These are phyloP conservation scores for Sebastes alutus DNA, from an alignment of 2,797 vertebrate species.

Conservation along the genomic window DNA sequence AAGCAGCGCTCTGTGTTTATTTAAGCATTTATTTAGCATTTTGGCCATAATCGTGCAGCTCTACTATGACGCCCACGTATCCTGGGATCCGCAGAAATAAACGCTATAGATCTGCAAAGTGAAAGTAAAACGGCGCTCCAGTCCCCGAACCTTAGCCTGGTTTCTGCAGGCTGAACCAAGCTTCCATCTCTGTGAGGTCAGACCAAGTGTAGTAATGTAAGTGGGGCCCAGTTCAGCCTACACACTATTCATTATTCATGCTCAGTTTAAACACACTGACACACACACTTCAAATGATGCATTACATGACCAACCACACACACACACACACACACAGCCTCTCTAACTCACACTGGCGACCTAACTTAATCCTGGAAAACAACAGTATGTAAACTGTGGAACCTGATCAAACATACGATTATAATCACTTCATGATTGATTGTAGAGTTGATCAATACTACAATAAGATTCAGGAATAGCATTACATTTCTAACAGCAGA, in stretches of 20 bases:
- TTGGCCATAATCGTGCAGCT: no score
- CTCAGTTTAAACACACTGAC: background rate
- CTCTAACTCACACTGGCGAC: no score
- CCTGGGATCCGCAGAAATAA: background rate
- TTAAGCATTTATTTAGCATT: no score
- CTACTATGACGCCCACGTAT: background rate
- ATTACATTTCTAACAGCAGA: no score
- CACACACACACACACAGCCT: background rate
- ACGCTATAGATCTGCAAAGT: no score
- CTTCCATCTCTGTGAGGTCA: background rate
- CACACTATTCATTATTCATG: constrained; percentile 15
- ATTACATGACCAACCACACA: background rate
- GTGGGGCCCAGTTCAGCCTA: background rate
- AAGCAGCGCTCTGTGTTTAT: no score
- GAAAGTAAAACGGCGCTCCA: no score
- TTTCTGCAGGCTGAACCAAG: background rate
- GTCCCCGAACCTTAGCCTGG: no score
- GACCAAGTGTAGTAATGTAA: background rate
- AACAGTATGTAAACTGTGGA: background rate
- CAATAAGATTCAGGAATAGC: background rate
- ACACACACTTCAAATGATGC: background rate
- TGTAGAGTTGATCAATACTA: no score
- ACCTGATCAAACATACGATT: background rate
- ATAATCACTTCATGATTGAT: background rate
- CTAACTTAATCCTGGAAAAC: background rate